These are phyloP conservation scores for Mungos mungo DNA, from an alignment of 2,113 vertebrate species.

Conservation along the genomic window DNA sequence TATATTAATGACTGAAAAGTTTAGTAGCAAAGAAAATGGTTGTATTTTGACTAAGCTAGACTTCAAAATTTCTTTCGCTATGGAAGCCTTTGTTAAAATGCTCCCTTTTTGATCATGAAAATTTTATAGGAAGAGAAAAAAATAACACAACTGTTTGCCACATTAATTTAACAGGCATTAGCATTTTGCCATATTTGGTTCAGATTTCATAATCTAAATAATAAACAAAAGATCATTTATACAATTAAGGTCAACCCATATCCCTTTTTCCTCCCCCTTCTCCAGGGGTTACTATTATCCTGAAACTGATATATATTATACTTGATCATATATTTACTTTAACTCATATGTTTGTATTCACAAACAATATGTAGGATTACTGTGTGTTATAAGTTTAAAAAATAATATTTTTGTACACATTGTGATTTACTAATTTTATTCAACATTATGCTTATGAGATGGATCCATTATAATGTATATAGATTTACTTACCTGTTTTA, in stretches of 20 bases:
- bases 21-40: slow-evolving; percentile 35
- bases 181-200: neutral
- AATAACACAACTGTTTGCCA: neutral
- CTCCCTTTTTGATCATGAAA: neutral
- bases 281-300: neutral
- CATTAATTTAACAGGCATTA: slow-evolving; percentile 17
- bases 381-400: neutral
- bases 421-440: neutral
- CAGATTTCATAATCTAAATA: neutral
- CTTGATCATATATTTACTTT: neutral
- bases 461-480: neutral
- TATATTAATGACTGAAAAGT: slow-evolving; percentile 59
- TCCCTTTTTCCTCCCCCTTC: neutral
- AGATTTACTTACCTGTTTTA: neutral
- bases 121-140: neutral
- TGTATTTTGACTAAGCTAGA: slow-evolving; percentile 40
- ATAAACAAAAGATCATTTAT: neutral
- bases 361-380: neutral
- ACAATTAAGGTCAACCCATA: neutral
- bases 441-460: neutral
- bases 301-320: neutral
- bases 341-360: neutral
- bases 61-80: neutral
- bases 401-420: neutral
- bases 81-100: slow-evolving; percentile 34